These are phyloP conservation scores for Actinia tenebrosa DNA, from an alignment of 64 coral and sea anemone species.

Conservation along the genomic window DNA sequence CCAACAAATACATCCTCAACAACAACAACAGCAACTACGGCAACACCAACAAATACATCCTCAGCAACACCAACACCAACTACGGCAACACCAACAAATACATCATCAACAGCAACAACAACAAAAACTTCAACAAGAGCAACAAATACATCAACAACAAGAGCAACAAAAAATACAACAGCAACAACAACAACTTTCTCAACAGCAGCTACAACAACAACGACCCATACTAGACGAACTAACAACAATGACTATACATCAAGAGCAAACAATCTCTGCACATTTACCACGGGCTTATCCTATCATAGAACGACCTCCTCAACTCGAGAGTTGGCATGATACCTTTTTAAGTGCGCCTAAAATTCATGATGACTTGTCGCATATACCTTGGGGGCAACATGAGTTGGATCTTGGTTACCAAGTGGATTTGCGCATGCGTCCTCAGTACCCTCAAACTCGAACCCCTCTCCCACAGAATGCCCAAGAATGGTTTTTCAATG, in stretches of 20 bases:
- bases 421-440: not conserved
- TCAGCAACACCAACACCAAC: not conserved
- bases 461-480: not conserved
- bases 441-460: not conserved
- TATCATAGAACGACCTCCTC: not conserved
- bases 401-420: not conserved
- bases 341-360: not conserved
- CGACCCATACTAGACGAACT: not conserved
- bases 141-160: not conserved
- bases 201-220: not conserved
- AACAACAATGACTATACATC: not conserved
- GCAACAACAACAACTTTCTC: not conserved
- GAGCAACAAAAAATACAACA: not conserved
- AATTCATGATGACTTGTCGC: not conserved
- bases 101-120: not conserved
- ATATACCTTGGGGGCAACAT: slow-evolving; percentile 18
- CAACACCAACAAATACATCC: not conserved
- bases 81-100: not conserved
- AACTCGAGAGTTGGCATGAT: not conserved
- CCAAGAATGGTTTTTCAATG: not conserved
- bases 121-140: not conserved
- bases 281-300: not conserved
- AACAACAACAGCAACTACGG: not conserved
- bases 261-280: not conserved
- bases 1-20: not conserved